Percentiles rank a stretch among this genome's conserved stretches.
These are phyloP conservation scores for Rhinoptilus africanus DNA, from an alignment of 2,113 vertebrate genomes.

Conservation along the genomic window DNA sequence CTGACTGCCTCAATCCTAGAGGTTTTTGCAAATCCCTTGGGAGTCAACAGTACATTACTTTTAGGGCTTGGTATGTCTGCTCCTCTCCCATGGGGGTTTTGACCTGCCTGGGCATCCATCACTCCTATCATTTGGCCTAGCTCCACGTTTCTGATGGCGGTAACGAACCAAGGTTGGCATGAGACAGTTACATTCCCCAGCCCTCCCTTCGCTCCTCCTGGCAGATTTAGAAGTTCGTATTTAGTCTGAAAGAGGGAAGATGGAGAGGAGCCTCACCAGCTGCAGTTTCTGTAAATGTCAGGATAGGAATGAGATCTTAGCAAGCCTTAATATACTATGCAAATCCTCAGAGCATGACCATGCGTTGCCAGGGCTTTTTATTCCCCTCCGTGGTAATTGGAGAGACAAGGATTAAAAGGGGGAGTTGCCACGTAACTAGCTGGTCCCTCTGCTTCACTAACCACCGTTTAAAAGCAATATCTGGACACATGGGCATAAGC, in stretches of 20 bases:
- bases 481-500: neutral
- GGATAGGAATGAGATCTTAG: conserved; percentile 31
- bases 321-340: conserved; percentile 43
- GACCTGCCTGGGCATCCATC: neutral
- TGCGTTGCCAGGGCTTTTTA: conserved; percentile 9
- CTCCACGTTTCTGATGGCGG: neutral
- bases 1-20: neutral
- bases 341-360: conserved; percentile 11
- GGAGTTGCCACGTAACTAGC: neutral
- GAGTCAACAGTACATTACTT: neutral
- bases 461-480: neutral
- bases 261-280: neutral
- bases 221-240: conserved; percentile 14
- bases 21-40: neutral
- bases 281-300: conserved; percentile 49
- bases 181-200: neutral
- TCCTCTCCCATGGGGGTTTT: neutral
- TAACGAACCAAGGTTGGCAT: rapidly evolving
- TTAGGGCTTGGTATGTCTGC: neutral
- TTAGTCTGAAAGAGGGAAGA: conserved; percentile 36
- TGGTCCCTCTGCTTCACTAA: neutral
- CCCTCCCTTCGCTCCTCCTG: neutral
- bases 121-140: neutral
- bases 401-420: conserved; percentile 31
- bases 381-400: neutral